Conservation (phyloP, 2,888 invertebrate species). For the Atrina japonica region DNA sequence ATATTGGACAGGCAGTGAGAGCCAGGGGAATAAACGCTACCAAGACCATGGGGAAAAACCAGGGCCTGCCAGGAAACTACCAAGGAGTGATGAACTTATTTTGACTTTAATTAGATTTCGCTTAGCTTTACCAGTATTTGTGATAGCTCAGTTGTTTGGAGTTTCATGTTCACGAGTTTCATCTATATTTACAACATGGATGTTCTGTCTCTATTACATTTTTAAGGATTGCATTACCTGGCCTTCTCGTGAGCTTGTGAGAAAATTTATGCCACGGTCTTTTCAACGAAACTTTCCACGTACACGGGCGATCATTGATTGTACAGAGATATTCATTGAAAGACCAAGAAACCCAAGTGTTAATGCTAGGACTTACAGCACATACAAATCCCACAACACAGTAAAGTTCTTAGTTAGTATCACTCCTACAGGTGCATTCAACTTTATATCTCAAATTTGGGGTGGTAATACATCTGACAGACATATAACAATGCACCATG, state of each 20-base stretch:
- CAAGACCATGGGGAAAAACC: constrained; percentile 20
- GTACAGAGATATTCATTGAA: constrained; percentile 48
- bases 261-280: constrained; percentile 33
- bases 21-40: constrained; percentile 12
- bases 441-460: constrained; percentile 17
- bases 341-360: constrained; percentile 33
- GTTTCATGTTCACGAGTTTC: constrained; percentile 25
- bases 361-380: constrained; percentile 32
- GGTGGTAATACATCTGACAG: no score
- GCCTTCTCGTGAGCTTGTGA: constrained; percentile 25
- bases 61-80: constrained; percentile 32
- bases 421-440: constrained; percentile 19
- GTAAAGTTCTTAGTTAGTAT: constrained; percentile 6
- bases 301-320: constrained; percentile 42
- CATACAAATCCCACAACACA: constrained; percentile 26
- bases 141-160: no score
- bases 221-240: constrained; percentile 34
- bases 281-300: constrained; percentile 32
- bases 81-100: constrained; percentile 32
- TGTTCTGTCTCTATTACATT: constrained; percentile 25
- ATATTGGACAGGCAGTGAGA: constrained; percentile 20
- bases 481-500: no score
- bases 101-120: constrained; percentile 34
- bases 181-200: constrained; percentile 42
- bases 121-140: no score